Evolutionary conservation across 1,140 invertebrate species (phyloP), one percentile per base, ranked within the genome.

Genomic region (Tetramorium alpestre): DNA sequence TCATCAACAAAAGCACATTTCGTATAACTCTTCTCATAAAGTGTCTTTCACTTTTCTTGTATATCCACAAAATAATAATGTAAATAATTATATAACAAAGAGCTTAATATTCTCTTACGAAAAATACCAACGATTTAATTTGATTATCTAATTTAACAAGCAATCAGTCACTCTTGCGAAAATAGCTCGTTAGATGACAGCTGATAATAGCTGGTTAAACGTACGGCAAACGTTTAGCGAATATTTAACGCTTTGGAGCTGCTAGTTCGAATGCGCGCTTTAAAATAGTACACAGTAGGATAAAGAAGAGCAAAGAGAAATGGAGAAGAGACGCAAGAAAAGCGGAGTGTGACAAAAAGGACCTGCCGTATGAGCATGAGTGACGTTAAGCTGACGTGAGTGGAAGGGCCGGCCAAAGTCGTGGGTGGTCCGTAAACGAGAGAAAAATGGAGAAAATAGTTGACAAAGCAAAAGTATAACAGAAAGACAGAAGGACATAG

Each of bases 311-410:
- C 18, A 41, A 16, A 33, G 58, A 47, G 58, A 78, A 81, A 70
- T 70, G 47, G 47, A 64, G 33, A 22, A 41, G 28, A 38, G 49
- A 67, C 62, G 65, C 65, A 69, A 69, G 64, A 41, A 44, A 10
- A 82, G 25, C 51, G 11, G 81, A 76, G 72, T 64, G 67, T 84
- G 88, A 90, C 89, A 90, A 88, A 91, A 89, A 84, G 80, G 85
- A 88, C 80, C 80, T 82, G 70, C 73, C 22, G 76, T 75, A 86
- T 69, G 80, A 90, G 64, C 67, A 80, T 80, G 86, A 91, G 87
- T 91, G 90, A 92, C 91, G 86, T 92, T 92, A 91, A 92, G 89
- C 87, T 88, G 91, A 91, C 88, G 64, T 87, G 87, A 92, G 88
- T 90, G 92, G 81, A 92, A 86, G 88, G 80, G 58, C 81, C 33